These are phyloP conservation scores for Drosophila aldrichi DNA, from an alignment of 2,888 invertebrate species.

Conservation along the genomic window DNA sequence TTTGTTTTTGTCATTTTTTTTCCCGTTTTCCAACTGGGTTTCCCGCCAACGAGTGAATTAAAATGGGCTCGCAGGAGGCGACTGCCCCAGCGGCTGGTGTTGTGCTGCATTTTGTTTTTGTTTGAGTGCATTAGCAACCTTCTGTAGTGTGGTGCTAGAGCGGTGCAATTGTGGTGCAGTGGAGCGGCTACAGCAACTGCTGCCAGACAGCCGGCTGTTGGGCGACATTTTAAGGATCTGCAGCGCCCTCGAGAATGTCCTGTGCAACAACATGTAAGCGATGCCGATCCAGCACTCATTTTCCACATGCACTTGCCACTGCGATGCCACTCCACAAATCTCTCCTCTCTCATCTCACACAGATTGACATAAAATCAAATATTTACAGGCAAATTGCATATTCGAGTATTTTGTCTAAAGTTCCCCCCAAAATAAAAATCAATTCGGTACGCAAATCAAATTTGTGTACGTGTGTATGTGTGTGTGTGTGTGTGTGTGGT, in stretches of 20 bases:
- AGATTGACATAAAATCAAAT: slow-evolving; percentile 12
- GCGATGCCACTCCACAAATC: background rate
- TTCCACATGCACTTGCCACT: background rate
- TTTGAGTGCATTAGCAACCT: slow-evolving; percentile 49
- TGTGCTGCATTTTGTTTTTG: slow-evolving; percentile 26
- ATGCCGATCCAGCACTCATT: background rate
- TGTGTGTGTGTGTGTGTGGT: slow-evolving; percentile 27
- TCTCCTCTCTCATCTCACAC: slow-evolving; percentile 1
- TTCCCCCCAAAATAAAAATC: slow-evolving; percentile 44
- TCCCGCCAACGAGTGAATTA: slow-evolving; percentile 9
- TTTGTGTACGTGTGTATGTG: slow-evolving; percentile 11
- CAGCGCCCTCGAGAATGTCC: slow-evolving; percentile 43
- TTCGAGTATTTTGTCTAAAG: slow-evolving; percentile 1
- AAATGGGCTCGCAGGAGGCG: slow-evolving; percentile 29
- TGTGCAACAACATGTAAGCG: slow-evolving; percentile 46
- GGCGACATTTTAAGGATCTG: slow-evolving; percentile 31
- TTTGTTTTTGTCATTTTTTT: background rate
- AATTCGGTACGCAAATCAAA: slow-evolving; percentile 53
- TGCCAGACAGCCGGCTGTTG: slow-evolving; percentile 1
- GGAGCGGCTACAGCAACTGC: slow-evolving; percentile 7
- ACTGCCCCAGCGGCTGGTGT: slow-evolving; percentile 23
- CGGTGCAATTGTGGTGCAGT: slow-evolving; percentile 13
- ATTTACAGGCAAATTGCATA: slow-evolving; percentile 17
- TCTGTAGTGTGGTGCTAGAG: slow-evolving; percentile 19
- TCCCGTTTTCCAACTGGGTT: background rate